Evolutionary conservation across 1,140 invertebrate species (phyloP).

Genomic region (Lordiphosa collinella): DNA sequence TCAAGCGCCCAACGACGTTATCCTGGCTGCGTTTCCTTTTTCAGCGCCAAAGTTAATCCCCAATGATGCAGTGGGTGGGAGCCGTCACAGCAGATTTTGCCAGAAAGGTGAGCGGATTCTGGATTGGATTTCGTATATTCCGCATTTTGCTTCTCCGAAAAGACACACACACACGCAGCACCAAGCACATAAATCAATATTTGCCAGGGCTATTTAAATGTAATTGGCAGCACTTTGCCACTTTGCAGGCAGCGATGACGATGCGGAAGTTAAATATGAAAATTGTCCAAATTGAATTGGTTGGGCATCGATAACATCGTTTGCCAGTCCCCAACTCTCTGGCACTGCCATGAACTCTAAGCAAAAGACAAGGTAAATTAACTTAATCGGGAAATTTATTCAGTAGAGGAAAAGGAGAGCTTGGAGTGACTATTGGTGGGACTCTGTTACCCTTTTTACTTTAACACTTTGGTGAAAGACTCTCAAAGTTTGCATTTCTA

Average conservation of each 20-base stretch:
- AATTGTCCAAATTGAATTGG: constrained; percentile 49
- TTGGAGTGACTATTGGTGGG: too few relatives aligned
- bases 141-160: constrained; percentile 3
- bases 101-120: constrained; percentile 34
- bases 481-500: too few relatives aligned
- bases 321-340: background rate
- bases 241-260: constrained; percentile 26
- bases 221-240: constrained; percentile 35
- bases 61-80: constrained; percentile 16
- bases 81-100: constrained; percentile 9
- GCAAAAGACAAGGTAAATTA: constrained; percentile 11
- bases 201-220: constrained; percentile 48
- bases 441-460: too few relatives aligned
- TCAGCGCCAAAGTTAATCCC: constrained; percentile 45
- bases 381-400: constrained; percentile 4
- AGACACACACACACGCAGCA: background rate
- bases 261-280: constrained; percentile 28
- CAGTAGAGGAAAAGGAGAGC: too few relatives aligned
- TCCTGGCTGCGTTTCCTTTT: constrained; percentile 31
- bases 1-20: constrained; percentile 14
- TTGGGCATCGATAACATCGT: background rate
- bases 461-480: too few relatives aligned
- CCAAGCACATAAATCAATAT: constrained; percentile 54
- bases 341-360: background rate
- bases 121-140: constrained; percentile 25